phyloP scores from a whole-genome alignment of 2,113 vertebrate species.

The Merops nubicus region DNA sequence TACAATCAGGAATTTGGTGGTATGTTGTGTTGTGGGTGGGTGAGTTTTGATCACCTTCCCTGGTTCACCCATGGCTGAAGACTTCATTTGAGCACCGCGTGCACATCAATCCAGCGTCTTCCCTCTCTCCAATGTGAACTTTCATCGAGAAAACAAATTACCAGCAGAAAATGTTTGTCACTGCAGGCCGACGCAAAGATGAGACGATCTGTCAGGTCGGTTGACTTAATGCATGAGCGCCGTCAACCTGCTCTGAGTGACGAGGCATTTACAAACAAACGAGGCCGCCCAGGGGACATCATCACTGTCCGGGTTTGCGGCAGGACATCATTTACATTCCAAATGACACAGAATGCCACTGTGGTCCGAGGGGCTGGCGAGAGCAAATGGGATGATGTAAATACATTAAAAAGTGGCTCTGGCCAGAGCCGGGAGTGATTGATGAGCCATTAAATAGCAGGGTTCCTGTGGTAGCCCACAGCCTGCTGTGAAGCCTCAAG shows the following conservation, averaged over 20 bases:
- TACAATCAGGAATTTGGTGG: not conserved
- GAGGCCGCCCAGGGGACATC: not conserved
- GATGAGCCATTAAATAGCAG: not conserved
- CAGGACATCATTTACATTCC: not conserved
- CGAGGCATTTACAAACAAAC: not conserved
- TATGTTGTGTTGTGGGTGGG: rapidly evolving
- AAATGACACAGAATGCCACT: not conserved
- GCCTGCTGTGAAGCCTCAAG: not conserved
- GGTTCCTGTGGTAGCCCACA: not conserved
- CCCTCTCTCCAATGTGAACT: rapidly evolving
- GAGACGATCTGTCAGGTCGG: not conserved
- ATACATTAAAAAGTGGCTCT: not conserved
- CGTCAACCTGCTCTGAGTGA: not conserved
- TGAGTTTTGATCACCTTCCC: not conserved
- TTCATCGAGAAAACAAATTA: not conserved
- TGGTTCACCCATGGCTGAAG: rapidly evolving
- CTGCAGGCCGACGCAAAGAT: not conserved
- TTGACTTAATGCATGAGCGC: not conserved
- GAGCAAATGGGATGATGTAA: not conserved
- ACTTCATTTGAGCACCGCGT: rapidly evolving
- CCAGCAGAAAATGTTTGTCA: not conserved
- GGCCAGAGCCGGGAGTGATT: not conserved
- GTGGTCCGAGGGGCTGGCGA: rapidly evolving
- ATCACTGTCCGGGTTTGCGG: not conserved
- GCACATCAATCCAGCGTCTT: rapidly evolving